Base-by-base conservation (phyloP, 2,113 vertebrate genomes). In the Odontophorus gujanensis region DNA sequence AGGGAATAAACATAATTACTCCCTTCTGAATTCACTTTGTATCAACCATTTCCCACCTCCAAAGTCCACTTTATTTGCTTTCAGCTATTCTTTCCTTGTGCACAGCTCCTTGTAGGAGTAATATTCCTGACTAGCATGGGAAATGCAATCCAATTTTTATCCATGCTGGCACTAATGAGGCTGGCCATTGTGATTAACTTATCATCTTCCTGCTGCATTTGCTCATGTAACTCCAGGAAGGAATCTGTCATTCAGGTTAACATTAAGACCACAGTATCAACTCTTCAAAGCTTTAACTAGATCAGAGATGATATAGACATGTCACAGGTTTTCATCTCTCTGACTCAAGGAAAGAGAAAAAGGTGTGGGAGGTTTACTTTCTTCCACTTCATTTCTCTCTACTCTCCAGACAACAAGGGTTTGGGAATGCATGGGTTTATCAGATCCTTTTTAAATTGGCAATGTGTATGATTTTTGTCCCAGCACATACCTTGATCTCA, bases 191-290 rank as follows among this genome's bases (percentile, higher is more conserved):
- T 72, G 62, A 90, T 84, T 89, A 81, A 86, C 66, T 61, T 72
- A 8, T 68, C 55, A 34, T 82, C 48, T 40, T 67, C 42, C 75
- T 89, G 48, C 84, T 89, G 36, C 21, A 87, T 79, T 89, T 76
- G 40, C 53, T 92, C 40, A 66, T 58, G 62, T 34, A 80, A 2
- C 71, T 45, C 58, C 36, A 76, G 71, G 19, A 89, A 87, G 69
- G 55, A 87, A 38, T 91, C 77, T 93, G 78, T 81, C 84, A 66
- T 28, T 76, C 26, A 79, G 40, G 36, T 89, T 85, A 94, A 81
- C 7, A 2, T 67, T 88, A 94, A 57, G 71, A 76, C 13, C 36
- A 48, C 18, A 62, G 18, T 50, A 89, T 85, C 71, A 92, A 72
- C 50, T 81, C 80, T 72, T 77, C 42, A 90, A 86, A 93, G 76